Conservation (phyloP, 2,888 invertebrate species). For the Sceliomorpha sp. region DNA sequence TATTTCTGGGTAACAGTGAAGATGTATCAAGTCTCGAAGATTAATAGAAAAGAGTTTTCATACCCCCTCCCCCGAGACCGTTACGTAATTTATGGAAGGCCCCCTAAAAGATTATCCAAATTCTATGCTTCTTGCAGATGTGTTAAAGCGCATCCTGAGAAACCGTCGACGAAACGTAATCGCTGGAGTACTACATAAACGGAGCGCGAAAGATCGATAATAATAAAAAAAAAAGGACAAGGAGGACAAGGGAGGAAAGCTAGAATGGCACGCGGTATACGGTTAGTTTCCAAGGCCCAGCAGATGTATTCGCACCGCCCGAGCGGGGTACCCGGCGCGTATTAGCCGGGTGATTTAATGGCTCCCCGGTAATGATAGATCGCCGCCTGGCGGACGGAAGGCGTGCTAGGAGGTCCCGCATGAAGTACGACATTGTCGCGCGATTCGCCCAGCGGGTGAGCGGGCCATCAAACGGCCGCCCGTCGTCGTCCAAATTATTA, state of each 20-base stretch:
- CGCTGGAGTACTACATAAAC: too few species aligned
- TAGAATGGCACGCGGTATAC: neutral
- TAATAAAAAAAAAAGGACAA: too few species aligned
- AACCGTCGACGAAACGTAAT: too few species aligned
- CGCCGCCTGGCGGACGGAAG: slow-evolving; percentile 15
- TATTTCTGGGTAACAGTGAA: too few species aligned
- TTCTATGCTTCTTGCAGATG: too few species aligned
- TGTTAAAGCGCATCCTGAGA: too few species aligned
- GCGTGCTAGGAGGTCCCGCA: slow-evolving; percentile 66
- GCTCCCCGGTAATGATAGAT: slow-evolving; percentile 51
- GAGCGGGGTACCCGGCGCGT: neutral
- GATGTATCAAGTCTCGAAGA: too few species aligned
- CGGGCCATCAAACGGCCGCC: slow-evolving; percentile 64
- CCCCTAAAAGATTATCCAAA: too few species aligned
- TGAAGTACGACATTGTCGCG: slow-evolving; percentile 64
- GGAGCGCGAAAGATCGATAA: too few species aligned
- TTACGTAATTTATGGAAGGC: too few species aligned
- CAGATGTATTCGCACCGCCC: neutral
- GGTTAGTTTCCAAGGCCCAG: neutral
- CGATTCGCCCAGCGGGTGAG: slow-evolving; percentile 66
- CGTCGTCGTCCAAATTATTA: slow-evolving; percentile 63
- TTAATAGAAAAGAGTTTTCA: too few species aligned
- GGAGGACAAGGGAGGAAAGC: neutral
- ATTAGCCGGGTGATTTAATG: slow-evolving; percentile 19
- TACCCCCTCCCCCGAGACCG: too few species aligned